Evolutionary conservation across 2,113 vertebrate genomes (phyloP).

Genomic region (Ondatra zibethicus): DNA sequence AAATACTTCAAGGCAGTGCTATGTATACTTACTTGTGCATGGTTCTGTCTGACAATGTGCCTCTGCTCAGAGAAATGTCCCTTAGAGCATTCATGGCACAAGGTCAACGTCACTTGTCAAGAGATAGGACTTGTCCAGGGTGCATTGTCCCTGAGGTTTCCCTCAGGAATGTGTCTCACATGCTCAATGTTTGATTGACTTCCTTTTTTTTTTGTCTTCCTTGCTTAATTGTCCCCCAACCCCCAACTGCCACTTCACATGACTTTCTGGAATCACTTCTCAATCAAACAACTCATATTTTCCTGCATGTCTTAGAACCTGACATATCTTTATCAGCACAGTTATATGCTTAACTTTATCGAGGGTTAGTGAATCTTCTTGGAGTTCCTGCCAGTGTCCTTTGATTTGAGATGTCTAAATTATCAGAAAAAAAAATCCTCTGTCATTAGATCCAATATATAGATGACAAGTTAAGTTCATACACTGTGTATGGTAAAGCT

Average conservation of each 20-base stretch:
- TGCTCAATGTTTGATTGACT: background rate
- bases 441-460: background rate
- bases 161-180: background rate
- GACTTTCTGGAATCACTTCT: background rate
- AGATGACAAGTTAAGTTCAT: background rate
- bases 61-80: background rate
- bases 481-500: background rate
- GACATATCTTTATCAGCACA: background rate
- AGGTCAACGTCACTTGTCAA: background rate
- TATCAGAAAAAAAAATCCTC: background rate
- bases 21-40: background rate
- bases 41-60: background rate
- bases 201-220: background rate
- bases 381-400: background rate
- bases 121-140: background rate
- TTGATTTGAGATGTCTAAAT: background rate
- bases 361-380: background rate
- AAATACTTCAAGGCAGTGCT: background rate
- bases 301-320: background rate
- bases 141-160: background rate
- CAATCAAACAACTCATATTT: background rate
- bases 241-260: fast-evolving
- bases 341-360: background rate
- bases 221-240: background rate
- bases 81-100: background rate